Percentiles rank a stretch among this genome's conserved stretches.
Conservation (phyloP, 1,140 invertebrate genomes). For the Drosophila sproati region DNA sequence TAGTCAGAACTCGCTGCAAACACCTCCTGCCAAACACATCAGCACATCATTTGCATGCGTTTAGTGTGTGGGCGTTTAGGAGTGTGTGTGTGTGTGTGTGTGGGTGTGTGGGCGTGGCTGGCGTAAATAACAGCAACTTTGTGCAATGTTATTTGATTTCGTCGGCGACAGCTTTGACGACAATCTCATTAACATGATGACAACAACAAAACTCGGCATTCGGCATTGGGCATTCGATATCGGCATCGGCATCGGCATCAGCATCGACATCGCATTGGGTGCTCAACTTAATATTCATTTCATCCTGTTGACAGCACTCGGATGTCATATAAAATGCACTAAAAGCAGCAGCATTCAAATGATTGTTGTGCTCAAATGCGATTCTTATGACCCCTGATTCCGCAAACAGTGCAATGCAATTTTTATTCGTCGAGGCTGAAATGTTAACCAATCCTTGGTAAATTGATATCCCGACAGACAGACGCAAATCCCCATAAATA, state of each 20-base stretch:
- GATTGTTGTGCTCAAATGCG: constrained; percentile 21
- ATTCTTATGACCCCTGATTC: constrained; percentile 4
- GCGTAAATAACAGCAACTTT: constrained; percentile 55
- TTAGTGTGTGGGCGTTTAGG: constrained; percentile 23
- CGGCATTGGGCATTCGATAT: constrained; percentile 33
- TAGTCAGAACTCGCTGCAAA: not conserved
- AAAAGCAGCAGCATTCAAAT: constrained; percentile 25
- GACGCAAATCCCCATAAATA: not conserved
- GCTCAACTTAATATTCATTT: constrained; percentile 25
- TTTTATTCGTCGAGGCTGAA: constrained; percentile 7
- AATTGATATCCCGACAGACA: constrained; percentile 22
- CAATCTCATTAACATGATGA: constrained; percentile 77
- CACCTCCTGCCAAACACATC: constrained; percentile 36
- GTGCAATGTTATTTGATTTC: constrained; percentile 64
- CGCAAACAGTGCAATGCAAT: not conserved
- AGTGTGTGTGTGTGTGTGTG: constrained; percentile 3
- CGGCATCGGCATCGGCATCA: constrained; percentile 26
- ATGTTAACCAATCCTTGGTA: constrained; percentile 20
- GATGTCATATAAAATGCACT: constrained; percentile 27
- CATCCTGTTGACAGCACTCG: constrained; percentile 22
- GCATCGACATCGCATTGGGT: constrained; percentile 24
- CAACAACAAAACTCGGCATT: constrained; percentile 50
- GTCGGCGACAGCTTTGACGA: constrained; percentile 65
- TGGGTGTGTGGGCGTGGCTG: constrained; percentile 5
- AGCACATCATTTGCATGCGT: constrained; percentile 74